Conservation (phyloP, 2,113 vertebrate species). For the mouse (Mus musculus) region DNA sequence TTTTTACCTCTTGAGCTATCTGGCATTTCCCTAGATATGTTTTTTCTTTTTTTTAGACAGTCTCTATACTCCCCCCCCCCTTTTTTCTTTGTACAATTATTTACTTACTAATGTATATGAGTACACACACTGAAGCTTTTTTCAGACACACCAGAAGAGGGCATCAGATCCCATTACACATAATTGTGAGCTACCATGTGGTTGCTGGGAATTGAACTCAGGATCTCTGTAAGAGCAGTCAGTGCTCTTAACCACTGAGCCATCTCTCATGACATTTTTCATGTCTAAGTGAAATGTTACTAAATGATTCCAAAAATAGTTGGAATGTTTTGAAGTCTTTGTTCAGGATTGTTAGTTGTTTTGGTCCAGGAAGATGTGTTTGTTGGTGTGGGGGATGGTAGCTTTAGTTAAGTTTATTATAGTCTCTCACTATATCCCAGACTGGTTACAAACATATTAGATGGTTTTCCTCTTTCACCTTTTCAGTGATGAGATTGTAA, state of each 20-base stretch:
- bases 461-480: background rate
- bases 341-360: background rate
- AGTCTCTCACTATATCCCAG: background rate
- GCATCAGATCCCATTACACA: no score
- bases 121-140: no score
- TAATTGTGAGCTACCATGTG: no score
- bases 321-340: background rate
- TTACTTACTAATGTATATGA: no score
- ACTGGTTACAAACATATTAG: background rate
- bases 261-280: background rate
- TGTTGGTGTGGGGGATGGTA: no score
- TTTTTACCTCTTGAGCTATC: background rate
- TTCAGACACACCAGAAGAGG: no score
- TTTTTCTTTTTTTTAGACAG: background rate
- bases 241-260: no score
- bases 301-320: background rate
- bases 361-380: background rate
- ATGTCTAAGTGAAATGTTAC: conserved; percentile 15
- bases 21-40: background rate
- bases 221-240: no score
- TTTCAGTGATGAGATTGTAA: background rate
- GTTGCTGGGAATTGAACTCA: no score
- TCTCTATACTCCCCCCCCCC: background rate
- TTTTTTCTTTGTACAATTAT: no score
- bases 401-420: background rate